A percentile compares a stretch with the other conserved stretches of the same genome.
Conservation (phyloP, 2,888 invertebrate genomes). For the Hydraecia micacea region DNA sequence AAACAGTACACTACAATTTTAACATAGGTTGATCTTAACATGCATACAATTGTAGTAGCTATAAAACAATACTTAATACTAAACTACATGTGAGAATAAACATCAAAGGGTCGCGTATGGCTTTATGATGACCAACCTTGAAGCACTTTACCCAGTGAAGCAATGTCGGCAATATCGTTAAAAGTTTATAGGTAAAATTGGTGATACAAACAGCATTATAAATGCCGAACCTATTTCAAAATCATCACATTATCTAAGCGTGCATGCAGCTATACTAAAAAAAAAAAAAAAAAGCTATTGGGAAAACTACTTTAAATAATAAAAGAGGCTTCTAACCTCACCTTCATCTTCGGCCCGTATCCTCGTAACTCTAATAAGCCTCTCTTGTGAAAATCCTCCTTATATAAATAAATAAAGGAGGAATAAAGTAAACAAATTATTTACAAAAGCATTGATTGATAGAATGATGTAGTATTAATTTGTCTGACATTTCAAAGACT, state of each 20-base stretch:
- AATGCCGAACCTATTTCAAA: conserved; percentile 16
- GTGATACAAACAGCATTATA: conserved; percentile 22
- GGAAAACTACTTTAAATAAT: neutral
- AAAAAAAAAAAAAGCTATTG: neutral
- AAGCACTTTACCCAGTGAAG: conserved; percentile 13
- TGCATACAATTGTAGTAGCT: neutral
- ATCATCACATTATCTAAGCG: neutral
- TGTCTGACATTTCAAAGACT: conserved; percentile 26
- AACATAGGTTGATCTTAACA: neutral
- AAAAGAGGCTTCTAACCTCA: neutral
- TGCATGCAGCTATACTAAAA: neutral
- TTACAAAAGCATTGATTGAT: conserved; percentile 6
- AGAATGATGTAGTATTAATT: neutral
- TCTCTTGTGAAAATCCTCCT: neutral
- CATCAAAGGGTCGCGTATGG: conserved; percentile 26
- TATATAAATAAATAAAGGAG: neutral
- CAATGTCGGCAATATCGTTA: conserved; percentile 30
- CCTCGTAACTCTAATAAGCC: neutral
- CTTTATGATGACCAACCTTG: neutral
- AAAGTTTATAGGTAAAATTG: conserved; percentile 39
- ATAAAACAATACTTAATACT: conserved; percentile 33
- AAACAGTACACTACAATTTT: neutral
- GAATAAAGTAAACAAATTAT: neutral
- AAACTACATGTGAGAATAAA: conserved; percentile 12
- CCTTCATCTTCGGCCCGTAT: neutral